These are phyloP conservation scores for Tokudaia muenninki DNA, from an alignment of 2,797 vertebrate species.

Conservation along the genomic window DNA sequence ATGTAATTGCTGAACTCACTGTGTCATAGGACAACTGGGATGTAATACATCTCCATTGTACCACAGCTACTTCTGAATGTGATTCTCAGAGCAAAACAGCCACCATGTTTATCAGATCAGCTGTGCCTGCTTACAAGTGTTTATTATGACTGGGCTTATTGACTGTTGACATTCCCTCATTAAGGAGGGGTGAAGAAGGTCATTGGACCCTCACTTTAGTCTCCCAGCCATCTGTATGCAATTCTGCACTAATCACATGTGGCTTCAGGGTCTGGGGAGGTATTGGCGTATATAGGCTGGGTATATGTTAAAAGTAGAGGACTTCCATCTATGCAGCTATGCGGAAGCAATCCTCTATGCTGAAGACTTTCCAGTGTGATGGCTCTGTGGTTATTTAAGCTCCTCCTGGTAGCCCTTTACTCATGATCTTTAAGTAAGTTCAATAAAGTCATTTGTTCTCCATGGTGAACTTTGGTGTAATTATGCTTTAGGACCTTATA, in stretches of 20 bases:
- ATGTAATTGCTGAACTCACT: background rate
- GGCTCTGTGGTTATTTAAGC: background rate
- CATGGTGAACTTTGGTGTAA: background rate
- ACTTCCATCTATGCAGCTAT: background rate
- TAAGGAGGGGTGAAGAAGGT: background rate
- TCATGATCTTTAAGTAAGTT: background rate
- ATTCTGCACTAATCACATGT: background rate
- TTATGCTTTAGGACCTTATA: background rate
- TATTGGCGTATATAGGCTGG: background rate
- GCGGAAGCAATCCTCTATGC: background rate
- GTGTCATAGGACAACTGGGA: background rate
- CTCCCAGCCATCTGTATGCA: background rate
- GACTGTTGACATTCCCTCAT: background rate
- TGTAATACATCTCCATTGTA: constrained; percentile 20
- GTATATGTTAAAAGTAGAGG: background rate
- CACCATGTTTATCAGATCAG: background rate
- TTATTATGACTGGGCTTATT: background rate
- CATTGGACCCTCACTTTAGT: background rate
- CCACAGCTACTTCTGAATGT: background rate
- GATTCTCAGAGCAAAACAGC: background rate
- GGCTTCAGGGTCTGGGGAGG: background rate
- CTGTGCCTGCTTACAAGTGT: background rate
- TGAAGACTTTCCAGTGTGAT: background rate
- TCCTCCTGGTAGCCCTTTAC: background rate
- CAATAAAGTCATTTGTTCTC: background rate